These are phyloP conservation scores for Olivierus martensii DNA, from an alignment of 1,140 invertebrate genomes.

Conservation along the genomic window DNA sequence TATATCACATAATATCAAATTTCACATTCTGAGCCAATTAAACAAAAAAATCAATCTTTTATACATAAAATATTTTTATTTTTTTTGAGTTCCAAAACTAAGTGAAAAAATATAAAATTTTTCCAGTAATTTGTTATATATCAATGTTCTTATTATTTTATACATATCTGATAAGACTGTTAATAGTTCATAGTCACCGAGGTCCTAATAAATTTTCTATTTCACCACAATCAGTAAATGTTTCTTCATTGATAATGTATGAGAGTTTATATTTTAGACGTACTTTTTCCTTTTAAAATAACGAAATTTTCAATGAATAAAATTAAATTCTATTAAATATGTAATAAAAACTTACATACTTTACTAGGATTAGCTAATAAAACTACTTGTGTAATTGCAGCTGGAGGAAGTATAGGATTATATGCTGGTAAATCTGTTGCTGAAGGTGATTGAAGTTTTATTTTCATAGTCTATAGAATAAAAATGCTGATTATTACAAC, in stretches of 20 bases:
- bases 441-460: conserved; percentile 68
- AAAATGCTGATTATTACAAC: background rate
- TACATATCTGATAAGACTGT: too few relatives aligned
- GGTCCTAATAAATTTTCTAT: conserved; percentile 38
- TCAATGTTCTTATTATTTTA: too few relatives aligned
- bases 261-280: conserved; percentile 69
- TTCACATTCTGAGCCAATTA: too few relatives aligned
- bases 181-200: conserved; percentile 11
- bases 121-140: too few relatives aligned
- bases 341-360: too few relatives aligned
- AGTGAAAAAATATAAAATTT: too few relatives aligned
- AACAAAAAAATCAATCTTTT: too few relatives aligned
- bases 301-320: too few relatives aligned
- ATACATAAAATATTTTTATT: too few relatives aligned
- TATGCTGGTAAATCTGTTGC: conserved; percentile 57
- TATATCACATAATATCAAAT: too few relatives aligned
- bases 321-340: too few relatives aligned
- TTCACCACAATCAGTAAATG: conserved; percentile 72
- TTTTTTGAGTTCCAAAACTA: too few relatives aligned
- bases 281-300: conserved; percentile 49
- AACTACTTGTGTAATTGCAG: conserved; percentile 73
- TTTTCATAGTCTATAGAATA: conserved; percentile 57
- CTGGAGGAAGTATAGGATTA: conserved; percentile 77
- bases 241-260: conserved; percentile 61
- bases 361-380: conserved; percentile 41